These are phyloP conservation scores for Drosophila orosa DNA, from an alignment of 1,140 invertebrate species.

Conservation along the genomic window DNA sequence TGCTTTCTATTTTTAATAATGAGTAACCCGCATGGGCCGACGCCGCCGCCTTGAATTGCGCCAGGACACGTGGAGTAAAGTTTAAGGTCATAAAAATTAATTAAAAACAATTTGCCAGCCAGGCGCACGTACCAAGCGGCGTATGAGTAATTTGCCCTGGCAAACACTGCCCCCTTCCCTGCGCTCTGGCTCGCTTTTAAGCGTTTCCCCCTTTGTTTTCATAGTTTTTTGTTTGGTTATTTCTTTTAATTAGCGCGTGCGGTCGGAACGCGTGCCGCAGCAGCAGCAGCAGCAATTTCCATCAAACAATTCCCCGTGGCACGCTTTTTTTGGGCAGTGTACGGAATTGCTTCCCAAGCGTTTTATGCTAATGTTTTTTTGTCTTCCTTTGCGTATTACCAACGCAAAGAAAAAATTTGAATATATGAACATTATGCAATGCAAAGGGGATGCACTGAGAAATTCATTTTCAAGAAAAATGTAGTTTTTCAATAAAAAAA, in stretches of 20 bases:
- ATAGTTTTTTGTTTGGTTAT: slow-evolving; percentile 57
- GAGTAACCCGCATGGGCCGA: slow-evolving; percentile 14
- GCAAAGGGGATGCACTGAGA: slow-evolving; percentile 18
- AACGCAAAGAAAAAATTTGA: slow-evolving; percentile 40
- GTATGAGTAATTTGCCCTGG: slow-evolving; percentile 56
- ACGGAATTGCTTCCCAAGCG: slow-evolving; percentile 45
- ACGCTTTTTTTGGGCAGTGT: slow-evolving; percentile 46
- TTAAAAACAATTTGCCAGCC: slow-evolving; percentile 73
- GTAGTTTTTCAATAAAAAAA: too few relatives aligned
- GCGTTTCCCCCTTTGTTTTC: slow-evolving; percentile 24
- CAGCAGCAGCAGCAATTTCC: slow-evolving; percentile 18
- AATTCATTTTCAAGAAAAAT: not conserved
- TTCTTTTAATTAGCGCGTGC: slow-evolving; percentile 78
- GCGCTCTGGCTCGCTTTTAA: not conserved
- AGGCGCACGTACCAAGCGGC: slow-evolving; percentile 61
- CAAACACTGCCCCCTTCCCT: not conserved
- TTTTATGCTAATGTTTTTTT: slow-evolving; percentile 70
- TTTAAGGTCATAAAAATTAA: slow-evolving; percentile 75
- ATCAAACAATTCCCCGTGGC: slow-evolving; percentile 44
- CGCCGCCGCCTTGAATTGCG: slow-evolving; percentile 27
- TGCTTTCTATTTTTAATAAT: slow-evolving; percentile 59
- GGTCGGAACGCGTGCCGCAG: slow-evolving; percentile 40
- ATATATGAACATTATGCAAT: slow-evolving; percentile 62
- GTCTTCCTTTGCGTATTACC: slow-evolving; percentile 34
- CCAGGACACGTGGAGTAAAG: slow-evolving; percentile 38